Evolutionary conservation across 2,888 invertebrate species (phyloP).

Genomic region (Deilephila porcellus): DNA sequence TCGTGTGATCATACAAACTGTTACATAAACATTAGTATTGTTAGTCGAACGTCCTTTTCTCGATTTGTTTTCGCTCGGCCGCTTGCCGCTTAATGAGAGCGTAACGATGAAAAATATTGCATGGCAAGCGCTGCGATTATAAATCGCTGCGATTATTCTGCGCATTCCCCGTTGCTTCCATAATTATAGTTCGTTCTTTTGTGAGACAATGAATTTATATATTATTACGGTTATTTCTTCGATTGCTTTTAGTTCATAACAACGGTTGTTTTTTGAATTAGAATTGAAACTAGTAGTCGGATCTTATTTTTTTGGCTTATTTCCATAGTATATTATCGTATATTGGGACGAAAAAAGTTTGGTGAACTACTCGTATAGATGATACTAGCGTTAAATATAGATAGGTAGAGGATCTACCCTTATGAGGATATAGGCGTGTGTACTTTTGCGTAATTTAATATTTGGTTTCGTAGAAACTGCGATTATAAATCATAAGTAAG

Average conservation of each 20-base stretch:
- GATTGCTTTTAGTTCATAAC: background rate
- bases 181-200: conserved; percentile 33
- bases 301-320: no score
- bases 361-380: no score
- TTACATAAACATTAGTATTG: conserved; percentile 12
- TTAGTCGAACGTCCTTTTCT: background rate
- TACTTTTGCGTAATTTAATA: no score
- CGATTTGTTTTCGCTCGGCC: conserved; percentile 25
- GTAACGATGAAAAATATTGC: conserved; percentile 80
- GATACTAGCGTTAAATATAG: no score
- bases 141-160: conserved; percentile 67
- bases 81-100: conserved; percentile 64
- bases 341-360: no score
- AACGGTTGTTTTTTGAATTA: background rate
- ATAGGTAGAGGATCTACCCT: no score
- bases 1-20: conserved; percentile 10
- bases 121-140: conserved; percentile 61
- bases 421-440: no score
- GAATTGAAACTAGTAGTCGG: no score
- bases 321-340: no score
- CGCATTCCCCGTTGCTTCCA: conserved; percentile 37
- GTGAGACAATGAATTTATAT: background rate
- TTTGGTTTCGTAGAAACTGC: no score
- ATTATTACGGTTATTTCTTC: conserved; percentile 1
- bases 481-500: no score